Conservation (phyloP, 2,797 vertebrate species). For the Aulostomus chinensis region DNA sequence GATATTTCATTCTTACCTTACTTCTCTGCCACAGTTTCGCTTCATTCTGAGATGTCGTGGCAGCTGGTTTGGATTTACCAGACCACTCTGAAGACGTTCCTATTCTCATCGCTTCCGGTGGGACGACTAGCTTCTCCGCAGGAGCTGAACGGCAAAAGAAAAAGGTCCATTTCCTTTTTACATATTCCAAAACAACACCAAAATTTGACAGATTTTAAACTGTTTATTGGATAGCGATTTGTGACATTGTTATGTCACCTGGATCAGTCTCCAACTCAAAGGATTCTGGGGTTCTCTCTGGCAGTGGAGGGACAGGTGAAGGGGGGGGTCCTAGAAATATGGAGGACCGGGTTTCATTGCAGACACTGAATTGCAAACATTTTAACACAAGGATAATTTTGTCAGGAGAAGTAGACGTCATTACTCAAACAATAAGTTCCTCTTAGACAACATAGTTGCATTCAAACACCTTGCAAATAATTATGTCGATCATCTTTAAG, state of each 20-base stretch:
- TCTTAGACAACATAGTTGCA: no score
- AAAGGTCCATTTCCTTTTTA: not conserved
- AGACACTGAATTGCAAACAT: no score
- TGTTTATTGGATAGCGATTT: no score
- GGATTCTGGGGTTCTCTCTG: conserved; percentile 92
- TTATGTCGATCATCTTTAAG: no score
- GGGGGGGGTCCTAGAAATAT: conserved; percentile 65
- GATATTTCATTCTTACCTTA: conserved; percentile 63
- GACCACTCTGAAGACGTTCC: conserved; percentile 80
- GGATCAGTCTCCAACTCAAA: conserved; percentile 82
- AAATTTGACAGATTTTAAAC: no score
- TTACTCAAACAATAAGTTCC: no score
- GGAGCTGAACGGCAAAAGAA: conserved; percentile 45
- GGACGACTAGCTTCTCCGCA: conserved; percentile 6
- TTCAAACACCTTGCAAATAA: no score
- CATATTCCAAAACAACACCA: no score
- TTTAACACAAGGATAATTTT: no score
- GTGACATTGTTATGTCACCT: conserved; percentile 44
- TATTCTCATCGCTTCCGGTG: no score
- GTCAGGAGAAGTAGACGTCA: no score
- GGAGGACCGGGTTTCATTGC: no score
- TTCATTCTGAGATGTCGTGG: conserved; percentile 17
- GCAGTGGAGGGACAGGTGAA: conserved; percentile 86
- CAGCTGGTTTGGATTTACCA: conserved; percentile 34
- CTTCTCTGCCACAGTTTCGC: conserved; percentile 65